Conservation (phyloP, 2,797 vertebrate species). For the Antrozous pallidus region DNA sequence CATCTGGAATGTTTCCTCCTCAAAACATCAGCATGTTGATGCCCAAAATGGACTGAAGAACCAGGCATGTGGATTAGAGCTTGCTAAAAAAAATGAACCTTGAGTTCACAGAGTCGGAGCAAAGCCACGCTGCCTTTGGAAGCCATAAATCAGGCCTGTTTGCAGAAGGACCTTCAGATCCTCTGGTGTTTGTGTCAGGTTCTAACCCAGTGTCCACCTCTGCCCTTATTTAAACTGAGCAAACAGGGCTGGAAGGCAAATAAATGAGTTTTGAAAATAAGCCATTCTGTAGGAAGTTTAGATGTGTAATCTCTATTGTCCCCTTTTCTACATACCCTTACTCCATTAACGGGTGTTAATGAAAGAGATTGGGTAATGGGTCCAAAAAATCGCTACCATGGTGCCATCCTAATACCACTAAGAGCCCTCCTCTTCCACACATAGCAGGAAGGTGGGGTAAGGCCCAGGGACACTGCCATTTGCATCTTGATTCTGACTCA, state of each 20-base stretch:
- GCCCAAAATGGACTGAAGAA: neutral
- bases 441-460: neutral
- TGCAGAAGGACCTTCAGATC: neutral
- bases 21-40: neutral
- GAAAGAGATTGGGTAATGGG: neutral
- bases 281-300: neutral
- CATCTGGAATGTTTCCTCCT: neutral
- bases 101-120: neutral
- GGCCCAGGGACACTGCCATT: neutral
- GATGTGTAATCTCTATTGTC: neutral
- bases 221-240: neutral
- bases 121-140: neutral
- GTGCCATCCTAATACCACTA: neutral
- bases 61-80: neutral
- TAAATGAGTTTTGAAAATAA: neutral
- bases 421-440: neutral
- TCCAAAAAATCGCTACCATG: fast-evolving
- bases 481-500: neutral
- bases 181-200: neutral
- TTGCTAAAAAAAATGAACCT: neutral
- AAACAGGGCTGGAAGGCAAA: neutral
- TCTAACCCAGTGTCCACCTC: neutral
- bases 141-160: neutral
- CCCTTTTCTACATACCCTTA: neutral
- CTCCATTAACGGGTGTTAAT: neutral